phyloP scores from a whole-genome alignment of 2,113 vertebrate genomes.

The Procavia capensis region DNA sequence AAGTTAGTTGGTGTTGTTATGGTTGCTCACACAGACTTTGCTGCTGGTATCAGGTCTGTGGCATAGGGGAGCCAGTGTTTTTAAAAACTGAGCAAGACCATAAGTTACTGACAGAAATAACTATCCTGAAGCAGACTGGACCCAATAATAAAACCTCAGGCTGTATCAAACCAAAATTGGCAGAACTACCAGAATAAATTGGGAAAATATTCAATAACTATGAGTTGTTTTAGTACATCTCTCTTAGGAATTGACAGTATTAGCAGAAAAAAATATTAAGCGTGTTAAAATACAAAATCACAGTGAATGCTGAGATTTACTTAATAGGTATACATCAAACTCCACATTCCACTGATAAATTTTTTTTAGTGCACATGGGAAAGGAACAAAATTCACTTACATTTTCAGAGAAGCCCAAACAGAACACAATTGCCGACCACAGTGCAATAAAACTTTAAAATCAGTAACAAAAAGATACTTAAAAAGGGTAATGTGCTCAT shows the following conservation, averaged over 20 bases:
- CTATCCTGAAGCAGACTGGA: neutral
- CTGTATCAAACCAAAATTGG: neutral
- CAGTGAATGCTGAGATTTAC: neutral
- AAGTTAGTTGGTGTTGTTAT: neutral
- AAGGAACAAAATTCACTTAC: neutral
- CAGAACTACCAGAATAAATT: neutral
- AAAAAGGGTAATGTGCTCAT: neutral
- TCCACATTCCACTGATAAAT: neutral
- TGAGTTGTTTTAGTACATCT: neutral
- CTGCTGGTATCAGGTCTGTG: neutral
- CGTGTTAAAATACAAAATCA: neutral
- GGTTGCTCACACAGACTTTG: neutral
- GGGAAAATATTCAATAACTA: neutral
- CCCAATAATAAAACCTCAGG: neutral
- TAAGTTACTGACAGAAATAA: neutral
- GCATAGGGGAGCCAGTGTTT: neutral
- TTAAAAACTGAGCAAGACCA: neutral
- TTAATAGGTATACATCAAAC: neutral
- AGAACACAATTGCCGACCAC: neutral
- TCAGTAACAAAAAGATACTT: neutral
- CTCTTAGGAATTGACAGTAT: neutral
- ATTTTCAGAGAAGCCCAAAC: neutral
- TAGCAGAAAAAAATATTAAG: neutral
- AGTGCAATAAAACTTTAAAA: constrained; percentile 26
- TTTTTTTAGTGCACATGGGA: neutral